Base-by-base conservation (phyloP, 2,888 invertebrate genomes). In the Eupithecia tripunctaria region DNA sequence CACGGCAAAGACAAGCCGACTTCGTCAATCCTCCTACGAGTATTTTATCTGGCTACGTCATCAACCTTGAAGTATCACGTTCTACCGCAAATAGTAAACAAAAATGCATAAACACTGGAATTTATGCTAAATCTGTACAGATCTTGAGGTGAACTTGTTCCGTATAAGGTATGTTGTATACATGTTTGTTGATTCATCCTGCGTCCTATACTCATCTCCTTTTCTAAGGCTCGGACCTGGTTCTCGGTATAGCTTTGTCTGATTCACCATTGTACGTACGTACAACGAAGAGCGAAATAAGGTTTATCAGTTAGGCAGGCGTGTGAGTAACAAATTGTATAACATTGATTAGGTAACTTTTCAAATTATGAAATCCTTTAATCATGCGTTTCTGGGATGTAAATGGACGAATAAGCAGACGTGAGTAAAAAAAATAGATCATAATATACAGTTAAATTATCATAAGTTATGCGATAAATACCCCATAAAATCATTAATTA, bases 41-140 rank as follows among this genome's bases (percentile, higher is more conserved):
- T 91, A 90, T 91, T 91, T 91, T 87, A 79, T 81, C 82, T 82
- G 66, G 64, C 65, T 70, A 71, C 62, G 67, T 70, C 69, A 77
- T 73, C 6, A 70, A 69, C 66, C 64, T 69, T 74, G 56, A 63
- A 56, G 25, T 62, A 56, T 32, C 29, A 63, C 67, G 70, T 62
- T 59, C 70, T 71, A 75, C 74, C 65, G 81, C 77, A 78, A 74
- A 77, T 67, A 72, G 72, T 75, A 79, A 76, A 78, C 73, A 79
- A 76, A 78, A 60, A 73, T 79, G 76, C 78, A 78, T 78, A 78
- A 79, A 78, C 68, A 51, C 67, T 75, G 76, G 81, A 82, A 86
- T 87, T 81, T 83, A 85, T 84, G 81, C 76, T 79, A 80, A 82
- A 82, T 76, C 68, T 38, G 70, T 81, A 81, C 75, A 71, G 77